Conservation (phyloP, 2,797 vertebrate species). For the Acipenser transmontanus region DNA sequence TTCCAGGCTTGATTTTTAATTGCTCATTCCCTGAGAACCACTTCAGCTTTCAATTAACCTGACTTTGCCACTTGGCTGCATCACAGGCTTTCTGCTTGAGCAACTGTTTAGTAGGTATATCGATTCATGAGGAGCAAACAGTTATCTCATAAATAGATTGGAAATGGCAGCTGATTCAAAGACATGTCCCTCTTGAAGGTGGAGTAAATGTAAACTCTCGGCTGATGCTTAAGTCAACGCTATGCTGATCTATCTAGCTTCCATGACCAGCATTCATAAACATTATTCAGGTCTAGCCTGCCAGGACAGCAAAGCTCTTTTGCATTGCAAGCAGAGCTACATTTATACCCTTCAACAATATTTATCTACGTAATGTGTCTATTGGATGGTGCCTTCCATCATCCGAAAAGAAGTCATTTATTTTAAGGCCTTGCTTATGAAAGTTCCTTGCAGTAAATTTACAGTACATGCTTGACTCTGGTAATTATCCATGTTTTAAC, state of each 20-base stretch:
- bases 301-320: too few species aligned
- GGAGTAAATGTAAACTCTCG: constrained; percentile 12
- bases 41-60: constrained; percentile 35
- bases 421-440: too few species aligned
- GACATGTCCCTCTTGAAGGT: constrained; percentile 27
- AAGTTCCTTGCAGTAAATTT: too few species aligned
- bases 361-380: too few species aligned
- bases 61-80: neutral
- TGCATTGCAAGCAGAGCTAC: too few species aligned
- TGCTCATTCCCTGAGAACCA: constrained; percentile 33
- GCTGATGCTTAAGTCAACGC: constrained; percentile 13
- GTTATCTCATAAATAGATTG: constrained; percentile 34
- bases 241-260: constrained; percentile 2
- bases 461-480: too few species aligned
- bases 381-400: too few species aligned
- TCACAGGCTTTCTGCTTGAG: constrained; percentile 33
- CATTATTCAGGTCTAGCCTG: too few species aligned
- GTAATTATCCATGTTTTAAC: too few species aligned
- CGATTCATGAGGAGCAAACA: constrained; percentile 37
- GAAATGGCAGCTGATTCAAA: constrained; percentile 37
- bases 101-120: constrained; percentile 28
- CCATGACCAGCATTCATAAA: constrained; percentile 5
- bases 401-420: too few species aligned
- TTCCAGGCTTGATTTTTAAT: constrained; percentile 26
- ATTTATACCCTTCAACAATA: too few species aligned